These are phyloP conservation scores for Illadopsis cleaveri DNA, from an alignment of 2,113 vertebrate species.

Conservation along the genomic window DNA sequence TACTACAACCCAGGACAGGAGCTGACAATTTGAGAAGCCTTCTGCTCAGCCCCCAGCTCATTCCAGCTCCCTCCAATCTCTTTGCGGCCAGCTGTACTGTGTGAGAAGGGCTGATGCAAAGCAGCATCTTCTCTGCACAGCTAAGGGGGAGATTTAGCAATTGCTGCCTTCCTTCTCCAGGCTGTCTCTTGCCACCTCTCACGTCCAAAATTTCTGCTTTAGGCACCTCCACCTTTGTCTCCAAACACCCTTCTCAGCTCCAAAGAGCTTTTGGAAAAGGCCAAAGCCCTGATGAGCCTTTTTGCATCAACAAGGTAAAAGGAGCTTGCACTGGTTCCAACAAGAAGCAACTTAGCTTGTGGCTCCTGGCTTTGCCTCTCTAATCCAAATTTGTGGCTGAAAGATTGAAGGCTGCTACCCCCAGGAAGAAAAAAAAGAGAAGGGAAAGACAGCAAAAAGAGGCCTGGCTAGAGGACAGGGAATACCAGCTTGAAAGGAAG, in stretches of 20 bases:
- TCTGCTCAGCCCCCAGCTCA: not conserved
- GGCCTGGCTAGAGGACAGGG: not conserved
- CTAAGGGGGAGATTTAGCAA: fast-evolving
- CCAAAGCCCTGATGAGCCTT: fast-evolving
- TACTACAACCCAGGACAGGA: no score
- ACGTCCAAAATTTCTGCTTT: not conserved
- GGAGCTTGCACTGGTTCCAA: not conserved
- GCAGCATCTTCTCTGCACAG: fast-evolving
- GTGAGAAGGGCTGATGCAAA: not conserved
- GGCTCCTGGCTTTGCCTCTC: not conserved
- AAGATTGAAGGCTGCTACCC: not conserved
- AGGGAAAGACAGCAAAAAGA: not conserved
- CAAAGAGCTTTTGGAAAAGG: not conserved
- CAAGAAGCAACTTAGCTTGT: not conserved
- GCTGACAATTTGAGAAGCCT: not conserved
- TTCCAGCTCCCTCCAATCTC: no score
- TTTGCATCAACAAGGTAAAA: fast-evolving
- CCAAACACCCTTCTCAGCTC: not conserved
- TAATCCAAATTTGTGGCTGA: not conserved
- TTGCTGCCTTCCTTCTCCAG: not conserved
- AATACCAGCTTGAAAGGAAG: not conserved
- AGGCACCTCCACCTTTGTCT: not conserved
- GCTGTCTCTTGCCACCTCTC: not conserved
- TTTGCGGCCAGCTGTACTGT: not conserved
- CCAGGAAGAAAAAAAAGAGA: not conserved